Percentiles rank a stretch among this genome's conserved stretches.
phyloP scores from a whole-genome alignment of 2,113 vertebrate species.

The Equus quagga region DNA sequence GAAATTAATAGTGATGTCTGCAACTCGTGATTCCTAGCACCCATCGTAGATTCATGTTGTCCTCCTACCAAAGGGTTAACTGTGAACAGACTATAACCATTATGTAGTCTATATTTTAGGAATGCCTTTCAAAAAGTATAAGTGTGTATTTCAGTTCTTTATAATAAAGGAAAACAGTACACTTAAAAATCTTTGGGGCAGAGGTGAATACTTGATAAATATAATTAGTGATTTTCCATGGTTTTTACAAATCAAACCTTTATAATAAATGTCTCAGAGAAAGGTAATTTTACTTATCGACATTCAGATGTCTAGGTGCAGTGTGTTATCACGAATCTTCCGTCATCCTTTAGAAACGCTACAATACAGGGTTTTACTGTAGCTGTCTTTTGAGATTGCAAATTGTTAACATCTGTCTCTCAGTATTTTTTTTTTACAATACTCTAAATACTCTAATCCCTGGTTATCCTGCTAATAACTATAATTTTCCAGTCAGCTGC shows the following conservation, averaged over 20 bases:
- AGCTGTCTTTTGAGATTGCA: conserved; percentile 85
- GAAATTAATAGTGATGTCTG: neutral
- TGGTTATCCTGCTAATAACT: conserved; percentile 88
- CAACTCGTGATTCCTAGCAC: neutral
- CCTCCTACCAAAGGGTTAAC: conserved; percentile 16
- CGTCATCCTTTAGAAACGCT: conserved; percentile 78
- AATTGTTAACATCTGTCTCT: conserved; percentile 91
- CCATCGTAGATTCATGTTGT: neutral
- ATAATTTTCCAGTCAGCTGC: conserved; percentile 90
- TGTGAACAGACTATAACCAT: neutral
- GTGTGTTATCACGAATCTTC: conserved; percentile 38
- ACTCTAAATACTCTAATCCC: conserved; percentile 87
- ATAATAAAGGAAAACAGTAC: conserved; percentile 42
- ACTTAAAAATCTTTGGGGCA: conserved; percentile 43
- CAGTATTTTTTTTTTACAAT: conserved; percentile 85
- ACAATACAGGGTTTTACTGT: conserved; percentile 83
- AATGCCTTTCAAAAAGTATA: conserved; percentile 55
- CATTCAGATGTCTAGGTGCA: conserved; percentile 68
- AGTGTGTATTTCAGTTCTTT: conserved; percentile 46
- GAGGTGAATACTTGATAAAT: conserved; percentile 59
- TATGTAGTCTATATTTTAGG: neutral
- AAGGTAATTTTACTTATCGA: conserved; percentile 62
- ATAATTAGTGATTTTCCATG: conserved; percentile 52
- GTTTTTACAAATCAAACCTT: conserved; percentile 53
- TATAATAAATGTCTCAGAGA: conserved; percentile 48